Evolutionary conservation across 2,888 invertebrate genomes (phyloP), one percentile per base, ranked within the genome.

Genomic region (Diogma glabrata): DNA sequence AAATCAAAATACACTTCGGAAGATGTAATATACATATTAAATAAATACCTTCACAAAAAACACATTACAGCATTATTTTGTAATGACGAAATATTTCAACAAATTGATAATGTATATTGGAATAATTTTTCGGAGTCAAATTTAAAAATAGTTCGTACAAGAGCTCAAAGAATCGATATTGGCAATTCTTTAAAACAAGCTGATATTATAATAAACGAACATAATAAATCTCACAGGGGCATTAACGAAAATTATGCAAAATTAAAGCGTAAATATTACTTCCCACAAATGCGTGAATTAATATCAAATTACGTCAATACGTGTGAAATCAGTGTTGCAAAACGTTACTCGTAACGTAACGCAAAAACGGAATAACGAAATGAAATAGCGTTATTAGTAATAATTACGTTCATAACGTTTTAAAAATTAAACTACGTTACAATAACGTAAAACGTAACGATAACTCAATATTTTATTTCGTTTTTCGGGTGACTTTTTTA

Each of bases 161-260:
- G 22, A 19, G 9, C n/a, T 20, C 19, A 20, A 20, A 40, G 22
- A 40, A 22, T 12, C 19, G 40, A 40, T n/a, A 19, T 40, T 9
- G 12, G 40, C 12, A 22, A 40, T 40, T 40, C 40, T 40, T 19
- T 40, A 19, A 40, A 19, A 19, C 40, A 40, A 40, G 40, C 40
- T 10, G 40, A 40, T 20, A 20, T 40, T 19, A 40, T 40, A 20
- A 40, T 40, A 19, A 40, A 40, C 19, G 12, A 19, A 33, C 33
- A 33, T 33, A 33, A 33, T 9, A 33, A 33, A 33, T 4, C 4
- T 9, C 33, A 33, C 14, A 4, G 33, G 14, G 33, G 33, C 10
- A 33, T 33, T 33, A 33, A 33, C 14, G 33, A 33, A 9, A 33
- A 33, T 33, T 33, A 33, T 9, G 33, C 33, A 3, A 33, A 33